phyloP scores from a whole-genome alignment of 2,797 vertebrate genomes.

The Onychomys torridus region DNA sequence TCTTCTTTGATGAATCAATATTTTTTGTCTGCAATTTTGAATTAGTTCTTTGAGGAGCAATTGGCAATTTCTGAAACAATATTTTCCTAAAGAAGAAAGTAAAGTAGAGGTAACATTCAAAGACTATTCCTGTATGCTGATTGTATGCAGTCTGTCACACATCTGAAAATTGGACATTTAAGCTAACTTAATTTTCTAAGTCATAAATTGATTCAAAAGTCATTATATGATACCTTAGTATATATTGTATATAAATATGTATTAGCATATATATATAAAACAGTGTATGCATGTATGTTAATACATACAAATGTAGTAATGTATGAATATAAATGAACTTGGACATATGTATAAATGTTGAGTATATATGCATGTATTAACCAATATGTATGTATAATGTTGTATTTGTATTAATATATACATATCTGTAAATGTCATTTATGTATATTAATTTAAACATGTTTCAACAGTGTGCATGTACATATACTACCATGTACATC shows the following conservation, averaged over 20 bases:
- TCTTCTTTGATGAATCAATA: neutral
- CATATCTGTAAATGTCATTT: neutral
- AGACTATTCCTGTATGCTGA: neutral
- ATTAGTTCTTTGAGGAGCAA: neutral
- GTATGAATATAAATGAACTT: neutral
- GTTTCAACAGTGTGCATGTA: neutral
- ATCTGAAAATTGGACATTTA: conserved; percentile 33
- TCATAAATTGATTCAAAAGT: neutral
- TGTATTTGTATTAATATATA: neutral
- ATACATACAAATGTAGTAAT: neutral
- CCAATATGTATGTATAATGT: neutral
- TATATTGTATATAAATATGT: neutral
- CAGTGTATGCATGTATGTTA: neutral
- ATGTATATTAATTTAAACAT: too few relatives aligned
- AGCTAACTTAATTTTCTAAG: neutral
- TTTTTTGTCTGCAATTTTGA: neutral
- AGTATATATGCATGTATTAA: neutral
- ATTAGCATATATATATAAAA: neutral
- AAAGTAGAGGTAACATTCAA: conserved; percentile 1
- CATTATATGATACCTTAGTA: neutral
- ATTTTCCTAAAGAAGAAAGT: neutral
- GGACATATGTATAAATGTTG: neutral
- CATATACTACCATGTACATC: neutral
- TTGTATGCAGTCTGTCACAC: neutral
- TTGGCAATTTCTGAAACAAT: neutral